Conservation (phyloP, 2,888 invertebrate genomes). For the Epistrophella euchroma region DNA sequence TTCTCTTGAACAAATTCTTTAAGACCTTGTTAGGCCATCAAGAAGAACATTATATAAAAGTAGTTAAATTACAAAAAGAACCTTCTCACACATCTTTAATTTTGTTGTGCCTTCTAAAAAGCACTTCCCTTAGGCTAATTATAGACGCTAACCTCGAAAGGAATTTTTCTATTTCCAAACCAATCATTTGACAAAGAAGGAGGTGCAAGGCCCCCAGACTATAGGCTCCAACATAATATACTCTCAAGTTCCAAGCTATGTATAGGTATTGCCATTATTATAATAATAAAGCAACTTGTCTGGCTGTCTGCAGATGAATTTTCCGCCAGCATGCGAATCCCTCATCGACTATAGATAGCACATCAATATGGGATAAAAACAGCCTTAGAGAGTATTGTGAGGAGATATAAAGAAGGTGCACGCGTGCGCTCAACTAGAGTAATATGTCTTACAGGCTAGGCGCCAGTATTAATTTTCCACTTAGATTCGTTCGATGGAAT, state of each 20-base stretch:
- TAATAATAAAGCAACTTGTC: slow-evolving; percentile 53
- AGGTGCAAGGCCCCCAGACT: slow-evolving; percentile 65
- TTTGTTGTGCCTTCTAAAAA: neutral
- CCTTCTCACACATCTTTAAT: slow-evolving; percentile 4
- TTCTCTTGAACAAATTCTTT: neutral
- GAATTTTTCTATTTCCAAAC: slow-evolving; percentile 73
- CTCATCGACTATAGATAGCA: neutral
- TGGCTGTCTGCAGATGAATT: slow-evolving; percentile 34
- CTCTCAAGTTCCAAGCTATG: neutral
- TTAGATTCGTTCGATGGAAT: slow-evolving; percentile 73
- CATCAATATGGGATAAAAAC: neutral
- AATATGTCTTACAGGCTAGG: slow-evolving; percentile 69
- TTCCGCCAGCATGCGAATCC: slow-evolving; percentile 47
- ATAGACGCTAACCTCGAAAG: slow-evolving; percentile 70
- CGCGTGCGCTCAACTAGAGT: slow-evolving; percentile 65
- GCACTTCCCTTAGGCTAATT: slow-evolving; percentile 66
- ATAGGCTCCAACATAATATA: slow-evolving; percentile 48
- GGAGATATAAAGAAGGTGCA: slow-evolving; percentile 34
- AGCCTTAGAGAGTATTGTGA: neutral
- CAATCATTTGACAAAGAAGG: slow-evolving; percentile 74
- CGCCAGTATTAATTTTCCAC: slow-evolving; percentile 76
- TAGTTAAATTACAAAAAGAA: too few species aligned
- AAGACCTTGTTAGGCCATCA: neutral
- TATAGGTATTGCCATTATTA: neutral
- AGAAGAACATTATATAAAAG: neutral